phyloP scores from a whole-genome alignment of 2,113 vertebrate species.

The Heptranchias perlo region DNA sequence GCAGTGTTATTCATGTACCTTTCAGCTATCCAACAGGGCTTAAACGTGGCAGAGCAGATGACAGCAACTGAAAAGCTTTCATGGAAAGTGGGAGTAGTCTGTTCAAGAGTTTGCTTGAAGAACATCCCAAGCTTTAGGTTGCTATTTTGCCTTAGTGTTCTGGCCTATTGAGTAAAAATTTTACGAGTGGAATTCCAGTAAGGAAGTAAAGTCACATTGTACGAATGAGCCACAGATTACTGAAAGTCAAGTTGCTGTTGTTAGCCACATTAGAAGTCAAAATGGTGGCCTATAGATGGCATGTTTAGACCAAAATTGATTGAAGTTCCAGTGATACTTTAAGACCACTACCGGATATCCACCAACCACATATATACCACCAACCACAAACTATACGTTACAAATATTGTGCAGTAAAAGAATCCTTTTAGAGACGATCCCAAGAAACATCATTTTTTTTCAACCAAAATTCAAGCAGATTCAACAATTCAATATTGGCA shows the following conservation, averaged over 20 bases:
- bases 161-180: background rate
- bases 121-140: background rate
- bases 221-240: background rate
- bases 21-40: slow-evolving; percentile 12
- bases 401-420: background rate
- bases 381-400: background rate
- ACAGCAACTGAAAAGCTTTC: background rate
- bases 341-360: background rate
- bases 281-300: background rate
- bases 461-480: background rate
- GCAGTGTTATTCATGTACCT: background rate
- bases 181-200: background rate
- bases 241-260: background rate
- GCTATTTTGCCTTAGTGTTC: background rate
- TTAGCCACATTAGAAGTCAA: background rate
- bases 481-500: background rate
- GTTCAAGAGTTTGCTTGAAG: background rate
- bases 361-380: background rate
- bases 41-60: background rate
- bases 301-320: background rate
- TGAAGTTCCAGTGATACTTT: background rate
- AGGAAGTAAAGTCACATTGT: background rate
- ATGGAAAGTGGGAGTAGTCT: slow-evolving; percentile 10
- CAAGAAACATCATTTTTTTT: background rate
- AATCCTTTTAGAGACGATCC: background rate